Percentiles rank a stretch among this genome's conserved stretches.
Conservation (phyloP, 2,797 vertebrate genomes). For the Phaenicophaeus curvirostris region DNA sequence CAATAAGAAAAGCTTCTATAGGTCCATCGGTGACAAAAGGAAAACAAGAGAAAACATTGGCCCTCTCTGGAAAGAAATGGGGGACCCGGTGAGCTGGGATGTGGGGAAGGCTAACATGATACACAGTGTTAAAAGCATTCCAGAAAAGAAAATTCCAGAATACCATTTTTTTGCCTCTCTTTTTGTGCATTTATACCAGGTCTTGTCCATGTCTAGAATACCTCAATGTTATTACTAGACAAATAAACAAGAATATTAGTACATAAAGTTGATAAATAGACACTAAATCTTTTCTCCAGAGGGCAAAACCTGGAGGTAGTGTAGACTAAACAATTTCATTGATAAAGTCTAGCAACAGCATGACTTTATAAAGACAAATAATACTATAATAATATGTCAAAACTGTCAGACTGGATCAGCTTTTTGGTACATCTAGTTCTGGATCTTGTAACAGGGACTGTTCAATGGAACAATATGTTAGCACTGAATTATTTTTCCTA, state of each 20-base stretch:
- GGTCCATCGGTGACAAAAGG: no score
- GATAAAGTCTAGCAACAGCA: neutral
- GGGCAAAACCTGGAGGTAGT: neutral
- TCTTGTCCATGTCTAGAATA: neutral
- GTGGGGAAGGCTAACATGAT: no score
- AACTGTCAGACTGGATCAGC: neutral
- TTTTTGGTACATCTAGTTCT: neutral
- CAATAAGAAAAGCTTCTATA: no score
- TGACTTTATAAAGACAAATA: neutral
- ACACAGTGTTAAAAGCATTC: no score
- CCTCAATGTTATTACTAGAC: neutral
- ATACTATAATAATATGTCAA: neutral
- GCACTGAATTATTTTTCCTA: neutral
- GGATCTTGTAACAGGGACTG: neutral
- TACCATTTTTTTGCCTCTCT: neutral
- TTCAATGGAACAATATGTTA: neutral
- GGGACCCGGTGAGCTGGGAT: no score
- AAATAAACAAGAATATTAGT: slow-evolving; percentile 11
- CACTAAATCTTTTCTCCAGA: neutral
- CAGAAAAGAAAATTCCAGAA: no score
- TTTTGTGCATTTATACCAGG: neutral
- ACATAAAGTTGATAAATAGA: neutral
- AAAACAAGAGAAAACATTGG: no score
- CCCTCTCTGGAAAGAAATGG: no score
- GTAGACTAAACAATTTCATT: neutral